These are phyloP conservation scores for Epinotia nisella DNA, from an alignment of 2,888 invertebrate genomes.

Conservation along the genomic window DNA sequence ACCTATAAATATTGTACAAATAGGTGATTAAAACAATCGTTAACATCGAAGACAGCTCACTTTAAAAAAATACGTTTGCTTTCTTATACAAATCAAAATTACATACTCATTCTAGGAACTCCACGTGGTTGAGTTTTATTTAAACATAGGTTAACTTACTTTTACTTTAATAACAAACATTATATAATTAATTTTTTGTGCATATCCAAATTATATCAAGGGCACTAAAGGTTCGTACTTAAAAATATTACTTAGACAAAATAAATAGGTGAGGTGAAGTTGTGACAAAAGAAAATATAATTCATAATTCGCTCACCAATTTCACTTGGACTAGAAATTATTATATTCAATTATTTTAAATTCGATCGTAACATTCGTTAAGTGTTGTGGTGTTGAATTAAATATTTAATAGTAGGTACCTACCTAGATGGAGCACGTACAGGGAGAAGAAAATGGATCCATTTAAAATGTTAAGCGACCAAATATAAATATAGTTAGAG, in stretches of 20 bases:
- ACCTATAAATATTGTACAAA: slow-evolving; percentile 25
- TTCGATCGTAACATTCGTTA: slow-evolving; percentile 17
- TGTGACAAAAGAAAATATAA: not conserved
- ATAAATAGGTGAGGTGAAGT: not conserved
- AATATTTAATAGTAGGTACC: not conserved
- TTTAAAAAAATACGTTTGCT: no score
- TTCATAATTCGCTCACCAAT: not conserved
- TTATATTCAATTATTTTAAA: not conserved
- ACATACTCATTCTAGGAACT: slow-evolving; percentile 36
- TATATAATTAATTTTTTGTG: slow-evolving; percentile 28
- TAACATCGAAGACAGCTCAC: not conserved
- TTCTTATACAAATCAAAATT: slow-evolving; percentile 6
- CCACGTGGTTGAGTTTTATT: not conserved
- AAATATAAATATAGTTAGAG: slow-evolving; percentile 3
- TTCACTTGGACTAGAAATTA: not conserved
- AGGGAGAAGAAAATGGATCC: not conserved
- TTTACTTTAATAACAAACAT: slow-evolving; percentile 7
- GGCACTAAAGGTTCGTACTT: not conserved
- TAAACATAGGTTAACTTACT: not conserved
- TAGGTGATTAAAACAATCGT: slow-evolving; percentile 4
- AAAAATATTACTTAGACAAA: not conserved
- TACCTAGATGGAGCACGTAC: not conserved
- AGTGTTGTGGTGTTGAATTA: not conserved
- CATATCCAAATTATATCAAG: slow-evolving; percentile 21
- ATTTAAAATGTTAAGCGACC: not conserved